Percentiles rank a stretch among this genome's conserved stretches.
Evolutionary conservation across 2,797 vertebrate species (phyloP).

Genomic region (Echeneis naucrates): DNA sequence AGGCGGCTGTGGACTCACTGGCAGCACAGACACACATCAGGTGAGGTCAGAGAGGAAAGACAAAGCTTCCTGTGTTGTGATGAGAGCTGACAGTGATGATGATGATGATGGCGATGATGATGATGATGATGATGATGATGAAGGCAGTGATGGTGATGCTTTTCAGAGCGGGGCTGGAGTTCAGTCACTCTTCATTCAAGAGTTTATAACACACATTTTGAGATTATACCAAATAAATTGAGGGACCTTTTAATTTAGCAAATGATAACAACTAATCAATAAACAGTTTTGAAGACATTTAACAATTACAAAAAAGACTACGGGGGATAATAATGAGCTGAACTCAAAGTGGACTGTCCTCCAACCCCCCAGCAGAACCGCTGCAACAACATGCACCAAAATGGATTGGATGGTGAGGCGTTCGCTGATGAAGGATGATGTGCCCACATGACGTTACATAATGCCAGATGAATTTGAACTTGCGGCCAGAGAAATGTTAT

Average conservation of each 20-base stretch:
- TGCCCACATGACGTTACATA: slow-evolving; percentile 35
- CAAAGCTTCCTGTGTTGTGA: not conserved
- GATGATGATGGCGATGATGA: slow-evolving; percentile 11
- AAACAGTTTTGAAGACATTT: too few relatives aligned
- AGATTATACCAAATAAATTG: not conserved
- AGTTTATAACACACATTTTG: too few relatives aligned
- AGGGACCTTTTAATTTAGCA: too few relatives aligned
- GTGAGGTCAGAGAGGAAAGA: slow-evolving; percentile 19
- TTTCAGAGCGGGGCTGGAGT: slow-evolving; percentile 49
- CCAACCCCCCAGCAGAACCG: slow-evolving; percentile 15
- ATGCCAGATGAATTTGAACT: slow-evolving; percentile 27
- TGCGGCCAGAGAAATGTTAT: slow-evolving; percentile 14
- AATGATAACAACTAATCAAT: too few relatives aligned
- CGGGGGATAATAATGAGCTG: not conserved
- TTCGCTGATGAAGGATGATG: slow-evolving; percentile 27
- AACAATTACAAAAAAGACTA: too few relatives aligned
- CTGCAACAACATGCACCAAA: slow-evolving; percentile 52
- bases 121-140: slow-evolving; percentile 19
- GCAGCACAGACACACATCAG: slow-evolving; percentile 31
- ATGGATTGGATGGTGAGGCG: slow-evolving; percentile 14
- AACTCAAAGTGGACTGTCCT: slow-evolving; percentile 20
- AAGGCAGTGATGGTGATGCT: slow-evolving; percentile 10
- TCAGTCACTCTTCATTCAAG: slow-evolving; percentile 21
- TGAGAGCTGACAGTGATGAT: slow-evolving; percentile 6
- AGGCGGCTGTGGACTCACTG: slow-evolving; percentile 89